Evolutionary conservation across 2,113 vertebrate species (phyloP).

Genomic region (Mobula hypostoma): DNA sequence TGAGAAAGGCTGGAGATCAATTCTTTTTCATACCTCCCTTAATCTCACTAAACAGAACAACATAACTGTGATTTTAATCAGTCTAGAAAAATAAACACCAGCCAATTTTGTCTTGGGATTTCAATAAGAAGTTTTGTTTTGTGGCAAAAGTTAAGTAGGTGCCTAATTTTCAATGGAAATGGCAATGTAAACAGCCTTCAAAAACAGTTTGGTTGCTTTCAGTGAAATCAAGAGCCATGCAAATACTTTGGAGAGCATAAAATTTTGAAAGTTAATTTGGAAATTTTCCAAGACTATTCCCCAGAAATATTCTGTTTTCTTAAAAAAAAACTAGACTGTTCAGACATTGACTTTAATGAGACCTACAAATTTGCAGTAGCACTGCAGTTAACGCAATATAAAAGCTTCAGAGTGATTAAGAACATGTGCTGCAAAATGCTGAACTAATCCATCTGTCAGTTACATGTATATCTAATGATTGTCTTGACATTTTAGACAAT

Average conservation of each 20-base stretch:
- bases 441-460: conserved; percentile 16
- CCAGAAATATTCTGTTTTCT: neutral
- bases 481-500: neutral
- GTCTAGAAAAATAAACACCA: neutral
- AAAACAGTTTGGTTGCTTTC: neutral
- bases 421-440: conserved; percentile 24
- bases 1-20: neutral
- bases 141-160: neutral
- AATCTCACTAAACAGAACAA: neutral
- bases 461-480: neutral
- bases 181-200: neutral
- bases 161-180: neutral
- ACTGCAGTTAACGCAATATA: conserved; percentile 14
- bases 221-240: neutral
- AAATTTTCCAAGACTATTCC: neutral
- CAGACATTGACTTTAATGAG: conserved; percentile 4
- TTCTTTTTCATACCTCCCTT: neutral
- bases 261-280: neutral
- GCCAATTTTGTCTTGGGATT: neutral
- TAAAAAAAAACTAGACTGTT: neutral
- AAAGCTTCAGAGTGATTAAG: conserved; percentile 18
- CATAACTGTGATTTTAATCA: neutral
- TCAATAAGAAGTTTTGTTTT: neutral
- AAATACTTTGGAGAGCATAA: neutral
- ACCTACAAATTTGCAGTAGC: neutral